These are phyloP conservation scores for Saccostrea glomerata DNA, from an alignment of 1,140 invertebrate species.

Conservation along the genomic window DNA sequence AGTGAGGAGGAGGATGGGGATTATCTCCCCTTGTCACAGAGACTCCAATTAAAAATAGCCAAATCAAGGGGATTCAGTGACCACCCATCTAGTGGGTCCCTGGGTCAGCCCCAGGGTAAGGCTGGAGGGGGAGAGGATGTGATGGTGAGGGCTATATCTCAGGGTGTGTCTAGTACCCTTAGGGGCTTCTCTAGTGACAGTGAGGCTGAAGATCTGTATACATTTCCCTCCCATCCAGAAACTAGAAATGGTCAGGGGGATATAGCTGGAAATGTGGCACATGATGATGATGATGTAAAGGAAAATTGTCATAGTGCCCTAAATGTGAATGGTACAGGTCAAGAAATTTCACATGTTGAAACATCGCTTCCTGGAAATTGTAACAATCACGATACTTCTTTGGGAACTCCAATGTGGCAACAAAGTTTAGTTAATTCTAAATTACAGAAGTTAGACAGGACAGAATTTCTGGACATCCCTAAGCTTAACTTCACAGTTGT, in stretches of 20 bases:
- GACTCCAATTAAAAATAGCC: background rate
- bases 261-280: background rate
- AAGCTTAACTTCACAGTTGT: background rate
- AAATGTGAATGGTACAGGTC: background rate
- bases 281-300: background rate
- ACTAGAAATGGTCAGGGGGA: background rate
- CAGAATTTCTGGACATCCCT: background rate
- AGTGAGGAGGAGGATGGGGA: background rate
- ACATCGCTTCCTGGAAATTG: background rate
- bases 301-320: background rate
- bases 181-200: slow-evolving; percentile 6
- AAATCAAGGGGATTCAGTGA: background rate
- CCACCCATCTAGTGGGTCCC: background rate
- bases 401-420: background rate
- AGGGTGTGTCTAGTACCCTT: background rate
- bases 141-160: slow-evolving; percentile 23
- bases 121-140: background rate
- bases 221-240: background rate
- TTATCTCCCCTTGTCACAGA: slow-evolving; percentile 3
- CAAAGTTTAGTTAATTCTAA: background rate
- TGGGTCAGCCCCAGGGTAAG: background rate
- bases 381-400: background rate
- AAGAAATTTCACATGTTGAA: background rate
- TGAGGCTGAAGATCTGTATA: background rate
- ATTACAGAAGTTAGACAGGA: background rate